These are phyloP conservation scores for Apus apus DNA, from an alignment of 2,113 vertebrate species.

Conservation along the genomic window DNA sequence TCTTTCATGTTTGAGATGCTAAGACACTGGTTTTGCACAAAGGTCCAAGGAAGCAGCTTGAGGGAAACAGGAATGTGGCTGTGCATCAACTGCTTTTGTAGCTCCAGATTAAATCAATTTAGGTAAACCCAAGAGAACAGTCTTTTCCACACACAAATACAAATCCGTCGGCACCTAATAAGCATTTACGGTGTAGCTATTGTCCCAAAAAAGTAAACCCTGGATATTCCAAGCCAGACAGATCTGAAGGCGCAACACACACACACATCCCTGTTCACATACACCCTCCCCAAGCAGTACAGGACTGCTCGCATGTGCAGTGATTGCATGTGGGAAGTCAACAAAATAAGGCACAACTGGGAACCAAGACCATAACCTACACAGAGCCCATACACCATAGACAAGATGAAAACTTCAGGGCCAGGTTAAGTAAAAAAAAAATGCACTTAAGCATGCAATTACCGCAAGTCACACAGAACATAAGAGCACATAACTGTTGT, in stretches of 20 bases:
- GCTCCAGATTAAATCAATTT: neutral
- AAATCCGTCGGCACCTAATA: neutral
- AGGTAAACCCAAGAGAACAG: neutral
- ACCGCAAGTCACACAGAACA: conserved; percentile 20
- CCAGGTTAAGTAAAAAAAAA: neutral
- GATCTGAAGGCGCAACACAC: neutral
- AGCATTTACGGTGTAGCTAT: neutral
- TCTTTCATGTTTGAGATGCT: neutral
- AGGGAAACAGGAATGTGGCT: neutral
- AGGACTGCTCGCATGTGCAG: rapidly evolving
- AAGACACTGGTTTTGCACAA: neutral
- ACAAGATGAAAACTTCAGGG: neutral
- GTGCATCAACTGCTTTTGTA: conserved; percentile 38
- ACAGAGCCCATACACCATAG: neutral
- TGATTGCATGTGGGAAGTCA: neutral
- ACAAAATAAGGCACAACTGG: neutral
- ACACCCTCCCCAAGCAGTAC: rapidly evolving
- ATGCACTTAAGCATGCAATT: neutral
- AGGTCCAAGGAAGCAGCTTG: conserved; percentile 27
- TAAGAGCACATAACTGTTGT: neutral
- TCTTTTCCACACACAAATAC: neutral
- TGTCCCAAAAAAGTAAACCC: neutral
- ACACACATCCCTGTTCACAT: neutral
- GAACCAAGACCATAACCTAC: neutral
- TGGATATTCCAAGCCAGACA: neutral